Percentiles rank a stretch among this genome's conserved stretches.
These are phyloP conservation scores for Limnephilus lunatus DNA, from an alignment of 2,888 invertebrate species.

Conservation along the genomic window DNA sequence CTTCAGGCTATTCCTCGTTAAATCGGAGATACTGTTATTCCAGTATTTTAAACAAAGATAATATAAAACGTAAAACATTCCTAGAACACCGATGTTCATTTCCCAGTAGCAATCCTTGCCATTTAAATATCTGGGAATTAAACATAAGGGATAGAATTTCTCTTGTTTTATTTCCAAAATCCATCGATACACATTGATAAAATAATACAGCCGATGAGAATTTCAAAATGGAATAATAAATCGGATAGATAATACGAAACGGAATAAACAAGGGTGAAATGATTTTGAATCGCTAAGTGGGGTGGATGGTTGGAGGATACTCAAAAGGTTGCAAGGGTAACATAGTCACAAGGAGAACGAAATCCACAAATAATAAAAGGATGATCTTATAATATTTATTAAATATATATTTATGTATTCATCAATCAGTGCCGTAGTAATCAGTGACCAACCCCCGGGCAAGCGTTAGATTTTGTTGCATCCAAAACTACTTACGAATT, in stretches of 20 bases:
- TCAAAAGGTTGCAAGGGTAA: background rate
- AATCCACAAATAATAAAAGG: background rate
- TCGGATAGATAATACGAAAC: background rate
- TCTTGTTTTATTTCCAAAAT: conserved; percentile 1
- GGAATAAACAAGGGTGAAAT: background rate
- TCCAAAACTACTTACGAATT: no score
- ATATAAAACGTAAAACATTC: background rate
- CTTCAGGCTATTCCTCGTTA: background rate
- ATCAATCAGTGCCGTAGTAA: background rate
- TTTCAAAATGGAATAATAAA: background rate
- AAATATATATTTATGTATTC: background rate
- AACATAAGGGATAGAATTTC: background rate
- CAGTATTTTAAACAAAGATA: background rate
- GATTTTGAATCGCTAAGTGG: background rate
- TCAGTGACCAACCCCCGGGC: background rate
- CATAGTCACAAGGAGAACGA: background rate
- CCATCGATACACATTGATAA: conserved; percentile 13
- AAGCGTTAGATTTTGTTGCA: background rate
- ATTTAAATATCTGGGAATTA: background rate
- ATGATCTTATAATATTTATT: background rate
- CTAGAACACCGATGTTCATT: background rate
- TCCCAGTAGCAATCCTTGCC: background rate
- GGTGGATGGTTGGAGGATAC: background rate
- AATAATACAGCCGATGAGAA: background rate
- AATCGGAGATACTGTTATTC: background rate